Conservation (phyloP, 2,113 vertebrate genomes). For the Noctilio leporinus region DNA sequence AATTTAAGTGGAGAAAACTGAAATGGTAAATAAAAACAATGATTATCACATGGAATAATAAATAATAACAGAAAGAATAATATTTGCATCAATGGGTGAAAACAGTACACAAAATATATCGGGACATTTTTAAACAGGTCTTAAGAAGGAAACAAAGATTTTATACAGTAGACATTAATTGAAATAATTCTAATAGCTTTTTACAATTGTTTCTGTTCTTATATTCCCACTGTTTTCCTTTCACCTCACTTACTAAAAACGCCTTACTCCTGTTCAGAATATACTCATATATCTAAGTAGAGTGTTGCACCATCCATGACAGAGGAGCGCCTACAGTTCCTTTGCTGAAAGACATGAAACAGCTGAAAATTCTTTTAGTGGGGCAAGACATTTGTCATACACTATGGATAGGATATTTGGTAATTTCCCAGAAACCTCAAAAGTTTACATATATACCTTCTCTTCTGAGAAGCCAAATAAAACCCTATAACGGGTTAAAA, state of each 20-base stretch:
- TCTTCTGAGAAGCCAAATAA: constrained; percentile 25
- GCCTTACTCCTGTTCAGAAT: constrained; percentile 23
- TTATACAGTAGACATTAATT: not conserved
- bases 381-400: constrained; percentile 56
- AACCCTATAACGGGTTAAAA: not conserved
- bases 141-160: constrained; percentile 30
- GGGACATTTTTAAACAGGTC: not conserved
- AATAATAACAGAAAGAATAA: not conserved
- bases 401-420: constrained; percentile 22
- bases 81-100: not conserved
- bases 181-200: constrained; percentile 53
- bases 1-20: not conserved
- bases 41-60: constrained; percentile 7
- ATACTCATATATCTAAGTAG: constrained; percentile 30
- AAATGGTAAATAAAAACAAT: not conserved
- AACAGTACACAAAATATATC: not conserved
- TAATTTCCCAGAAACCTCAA: constrained; percentile 46
- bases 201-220: not conserved
- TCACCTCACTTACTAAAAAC: not conserved
- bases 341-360: constrained; percentile 64
- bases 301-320: constrained; percentile 18
- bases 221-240: not conserved
- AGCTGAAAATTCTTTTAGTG: constrained; percentile 45
- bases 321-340: constrained; percentile 50
- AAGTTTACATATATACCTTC: constrained; percentile 27